Base-by-base conservation (phyloP, 2,888 invertebrate species). In the Agrochola litura region DNA sequence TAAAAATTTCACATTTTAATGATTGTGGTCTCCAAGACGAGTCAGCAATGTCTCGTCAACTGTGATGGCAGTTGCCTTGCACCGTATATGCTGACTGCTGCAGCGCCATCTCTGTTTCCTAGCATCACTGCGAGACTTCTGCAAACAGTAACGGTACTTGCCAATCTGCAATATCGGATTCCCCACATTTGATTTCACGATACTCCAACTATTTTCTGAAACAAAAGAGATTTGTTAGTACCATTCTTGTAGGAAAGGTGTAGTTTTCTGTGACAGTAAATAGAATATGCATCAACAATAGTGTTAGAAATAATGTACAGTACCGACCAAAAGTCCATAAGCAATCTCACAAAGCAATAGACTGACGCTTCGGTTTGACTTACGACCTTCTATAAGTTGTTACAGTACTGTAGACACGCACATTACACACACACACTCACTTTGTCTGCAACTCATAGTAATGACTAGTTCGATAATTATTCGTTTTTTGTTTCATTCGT, bases 101-200 rank as follows among this genome's bases (percentile, higher is more conserved):
- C 90, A 91, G 2, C 86, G 76, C 90, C 90, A 90, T 16, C 89
- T 82, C 46, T 79, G 85, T 46, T 88, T 92, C 4, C 49, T 49
- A 37, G 61, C 69, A 1, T 76, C 66, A 22, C 79, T 76, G 1
- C 71, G 49, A 16, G 76, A 81, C 6, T 75, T 85, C 73, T 89
- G 90, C 43, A 86, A 63, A 19, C 88, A 90, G 80, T 90, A 92
- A 0, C 88, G 90, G 77, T 90, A 92, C 0, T 89, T 91, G 0
- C 85, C 79, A 6, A 90, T 72, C n/a, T 88, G 82, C 41, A 92
- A 80, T 10, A 92, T 76, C 10, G 87, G 85, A 41, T 90, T 91
- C 0, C 92, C 92, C 54, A 85, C 86, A 25, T 76, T 79, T 0
- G 92, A 92, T n/a, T 64, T 79, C 12, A 82, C 83, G 22, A 82